A percentile compares a stretch with the other conserved stretches of the same genome.
Evolutionary conservation across 2,113 vertebrate genomes (phyloP).

Genomic region (Otis tarda): DNA sequence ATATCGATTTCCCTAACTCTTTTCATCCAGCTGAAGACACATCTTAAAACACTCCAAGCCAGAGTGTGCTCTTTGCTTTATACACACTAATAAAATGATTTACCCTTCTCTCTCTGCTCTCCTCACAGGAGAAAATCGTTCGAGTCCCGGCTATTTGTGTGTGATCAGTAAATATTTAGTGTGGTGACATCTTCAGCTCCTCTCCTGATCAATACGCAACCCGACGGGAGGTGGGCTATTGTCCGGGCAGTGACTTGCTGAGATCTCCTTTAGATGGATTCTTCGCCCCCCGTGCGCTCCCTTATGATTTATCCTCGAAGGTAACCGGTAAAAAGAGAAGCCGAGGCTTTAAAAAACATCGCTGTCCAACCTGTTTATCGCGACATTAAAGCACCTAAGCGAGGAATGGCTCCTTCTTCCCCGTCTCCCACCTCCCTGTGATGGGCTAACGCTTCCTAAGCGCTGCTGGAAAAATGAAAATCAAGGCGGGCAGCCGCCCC

Average conservation of each 20-base stretch:
- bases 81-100: constrained; percentile 95
- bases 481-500: neutral
- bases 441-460: constrained; percentile 26
- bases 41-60: constrained; percentile 85
- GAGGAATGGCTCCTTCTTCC: neutral
- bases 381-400: constrained; percentile 67
- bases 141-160: constrained; percentile 89
- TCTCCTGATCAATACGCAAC: constrained; percentile 88
- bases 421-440: neutral
- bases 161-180: constrained; percentile 99
- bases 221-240: constrained; percentile 82
- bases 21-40: constrained; percentile 88
- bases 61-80: constrained; percentile 88
- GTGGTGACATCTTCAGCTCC: constrained; percentile 89
- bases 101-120: constrained; percentile 83
- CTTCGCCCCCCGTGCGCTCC: constrained; percentile 49
- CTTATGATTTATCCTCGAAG: constrained; percentile 69
- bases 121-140: constrained; percentile 89
- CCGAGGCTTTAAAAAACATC: constrained; percentile 56
- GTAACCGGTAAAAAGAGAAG: constrained; percentile 37
- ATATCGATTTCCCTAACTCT: constrained; percentile 92
- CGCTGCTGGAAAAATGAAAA: neutral
- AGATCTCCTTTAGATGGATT: constrained; percentile 71
- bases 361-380: constrained; percentile 72
- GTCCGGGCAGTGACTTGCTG: constrained; percentile 78